These are phyloP conservation scores for Acanthisitta chloris DNA, from an alignment of 2,113 vertebrate species.

Conservation along the genomic window DNA sequence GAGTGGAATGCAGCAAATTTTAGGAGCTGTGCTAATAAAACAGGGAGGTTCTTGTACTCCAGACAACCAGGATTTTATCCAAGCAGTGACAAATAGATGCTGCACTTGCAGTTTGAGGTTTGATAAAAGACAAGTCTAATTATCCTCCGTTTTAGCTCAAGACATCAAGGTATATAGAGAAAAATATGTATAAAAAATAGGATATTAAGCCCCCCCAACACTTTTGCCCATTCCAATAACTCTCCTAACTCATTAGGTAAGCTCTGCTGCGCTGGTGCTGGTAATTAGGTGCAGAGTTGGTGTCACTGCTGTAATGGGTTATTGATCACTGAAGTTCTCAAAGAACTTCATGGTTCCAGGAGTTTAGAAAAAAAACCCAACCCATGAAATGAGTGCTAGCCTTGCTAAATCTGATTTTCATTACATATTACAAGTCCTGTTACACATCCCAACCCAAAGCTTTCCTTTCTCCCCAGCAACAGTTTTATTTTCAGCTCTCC, in stretches of 20 bases:
- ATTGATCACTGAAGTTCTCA: slow-evolving; percentile 58
- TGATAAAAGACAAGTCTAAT: not conserved
- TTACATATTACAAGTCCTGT: slow-evolving; percentile 2
- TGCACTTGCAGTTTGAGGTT: not conserved
- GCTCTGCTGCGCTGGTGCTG: not conserved
- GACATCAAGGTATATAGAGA: not conserved
- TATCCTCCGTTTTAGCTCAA: not conserved
- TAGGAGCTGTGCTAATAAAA: not conserved
- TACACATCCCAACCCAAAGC: not conserved
- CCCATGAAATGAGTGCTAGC: not conserved
- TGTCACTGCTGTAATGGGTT: slow-evolving; percentile 58
- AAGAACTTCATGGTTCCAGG: slow-evolving; percentile 32
- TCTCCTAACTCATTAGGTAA: slow-evolving; percentile 25
- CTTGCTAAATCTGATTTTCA: slow-evolving; percentile 60
- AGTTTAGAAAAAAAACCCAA: not conserved
- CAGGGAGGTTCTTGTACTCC: not conserved
- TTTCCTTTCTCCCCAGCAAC: slow-evolving; percentile 10
- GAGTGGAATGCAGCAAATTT: not conserved
- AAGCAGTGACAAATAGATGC: not conserved
- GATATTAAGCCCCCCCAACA: not conserved
- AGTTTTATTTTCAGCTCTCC: slow-evolving; percentile 46
- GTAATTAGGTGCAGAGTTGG: slow-evolving; percentile 32
- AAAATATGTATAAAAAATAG: not conserved
- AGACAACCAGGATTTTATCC: not conserved
- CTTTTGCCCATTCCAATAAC: not conserved